Evolutionary conservation across 2,888 invertebrate genomes (phyloP).

Genomic region (Cactoblastis cactorum): DNA sequence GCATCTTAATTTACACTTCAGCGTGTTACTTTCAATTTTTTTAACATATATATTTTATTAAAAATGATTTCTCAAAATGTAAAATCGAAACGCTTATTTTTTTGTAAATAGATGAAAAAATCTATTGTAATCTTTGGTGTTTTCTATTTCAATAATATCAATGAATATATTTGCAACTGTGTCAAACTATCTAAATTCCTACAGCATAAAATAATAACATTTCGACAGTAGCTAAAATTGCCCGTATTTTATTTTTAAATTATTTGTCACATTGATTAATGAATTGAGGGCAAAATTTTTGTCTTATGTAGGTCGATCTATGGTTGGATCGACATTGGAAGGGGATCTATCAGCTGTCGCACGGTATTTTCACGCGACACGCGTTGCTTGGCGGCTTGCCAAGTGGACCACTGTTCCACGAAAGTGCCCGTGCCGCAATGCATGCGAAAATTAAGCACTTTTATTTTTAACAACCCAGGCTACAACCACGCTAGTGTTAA

Average conservation of each 20-base stretch:
- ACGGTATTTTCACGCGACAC: constrained; percentile 40
- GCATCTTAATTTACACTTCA: constrained; percentile 3
- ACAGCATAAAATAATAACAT: no score
- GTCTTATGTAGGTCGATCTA: constrained; percentile 40
- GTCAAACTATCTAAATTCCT: no score
- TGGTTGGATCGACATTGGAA: constrained; percentile 64
- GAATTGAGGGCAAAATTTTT: constrained; percentile 9
- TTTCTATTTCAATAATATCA: background rate
- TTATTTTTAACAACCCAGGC: constrained; percentile 35
- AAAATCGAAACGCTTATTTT: no score
- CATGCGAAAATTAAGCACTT: constrained; percentile 28
- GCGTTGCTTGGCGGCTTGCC: constrained; percentile 47
- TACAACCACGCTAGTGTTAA: constrained; percentile 28
- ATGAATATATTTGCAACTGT: no score
- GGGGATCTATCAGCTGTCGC: constrained; percentile 37
- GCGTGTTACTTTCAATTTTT: no score
- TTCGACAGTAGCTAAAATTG: no score
- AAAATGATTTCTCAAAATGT: no score
- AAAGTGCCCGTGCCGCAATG: constrained; percentile 23
- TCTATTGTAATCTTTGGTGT: no score
- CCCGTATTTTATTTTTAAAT: no score
- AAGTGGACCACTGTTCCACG: constrained; percentile 44
- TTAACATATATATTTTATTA: no score
- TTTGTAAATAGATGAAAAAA: no score
- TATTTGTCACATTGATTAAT: no score